Conservation (phyloP, 2,113 vertebrate genomes). For the Engraulis encrasicolus region DNA sequence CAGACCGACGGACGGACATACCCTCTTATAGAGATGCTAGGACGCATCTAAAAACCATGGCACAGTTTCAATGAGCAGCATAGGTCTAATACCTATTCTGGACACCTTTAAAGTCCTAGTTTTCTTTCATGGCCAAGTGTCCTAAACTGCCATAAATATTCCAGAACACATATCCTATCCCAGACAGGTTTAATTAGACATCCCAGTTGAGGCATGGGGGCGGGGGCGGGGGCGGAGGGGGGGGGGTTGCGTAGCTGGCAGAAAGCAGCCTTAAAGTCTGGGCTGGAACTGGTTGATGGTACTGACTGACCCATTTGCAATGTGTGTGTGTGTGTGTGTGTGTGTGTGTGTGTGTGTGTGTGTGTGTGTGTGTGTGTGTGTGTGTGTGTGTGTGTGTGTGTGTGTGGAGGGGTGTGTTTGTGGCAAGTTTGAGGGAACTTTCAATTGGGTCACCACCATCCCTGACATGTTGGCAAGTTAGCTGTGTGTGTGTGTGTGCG, state of each 20-base stretch:
- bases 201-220: neutral
- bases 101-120: constrained; percentile 4
- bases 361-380: neutral
- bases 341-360: neutral
- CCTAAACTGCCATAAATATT: neutral
- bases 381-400: neutral
- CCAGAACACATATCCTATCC: neutral
- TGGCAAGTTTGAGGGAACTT: neutral
- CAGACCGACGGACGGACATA: too few species aligned
- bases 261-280: constrained; percentile 1
- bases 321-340: neutral
- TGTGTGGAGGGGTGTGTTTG: too few species aligned
- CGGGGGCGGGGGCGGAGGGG: too few species aligned
- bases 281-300: neutral
- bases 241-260: too few species aligned
- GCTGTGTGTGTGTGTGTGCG: neutral
- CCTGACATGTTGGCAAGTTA: neutral
- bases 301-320: neutral
- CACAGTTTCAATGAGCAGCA: too few species aligned
- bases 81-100: too few species aligned
- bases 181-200: neutral
- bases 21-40: too few species aligned
- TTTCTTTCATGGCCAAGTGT: neutral
- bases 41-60: too few species aligned
- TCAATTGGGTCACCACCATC: constrained; percentile 1